Evolutionary conservation across 2,888 invertebrate genomes (phyloP).

Genomic region (Eurytoma californica): DNA sequence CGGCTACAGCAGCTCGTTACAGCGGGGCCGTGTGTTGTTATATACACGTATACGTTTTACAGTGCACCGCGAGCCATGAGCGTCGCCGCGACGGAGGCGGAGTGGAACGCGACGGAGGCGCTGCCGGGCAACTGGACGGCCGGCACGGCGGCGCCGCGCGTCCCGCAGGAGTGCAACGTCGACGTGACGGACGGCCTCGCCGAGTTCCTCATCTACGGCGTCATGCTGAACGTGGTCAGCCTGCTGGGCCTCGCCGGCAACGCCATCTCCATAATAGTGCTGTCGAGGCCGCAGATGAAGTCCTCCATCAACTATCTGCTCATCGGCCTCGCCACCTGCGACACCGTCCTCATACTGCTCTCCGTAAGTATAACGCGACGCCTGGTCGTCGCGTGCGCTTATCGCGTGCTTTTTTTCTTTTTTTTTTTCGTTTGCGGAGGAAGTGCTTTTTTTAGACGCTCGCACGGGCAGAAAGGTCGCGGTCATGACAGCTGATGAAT

Average conservation of each 20-base stretch:
- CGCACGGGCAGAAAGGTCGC: too few relatives aligned
- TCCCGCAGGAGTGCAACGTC: constrained; percentile 56
- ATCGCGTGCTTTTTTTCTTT: neutral
- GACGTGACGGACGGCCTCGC: constrained; percentile 76
- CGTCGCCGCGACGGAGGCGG: neutral
- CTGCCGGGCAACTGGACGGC: neutral
- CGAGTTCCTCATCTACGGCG: constrained; percentile 89
- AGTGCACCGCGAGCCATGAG: neutral
- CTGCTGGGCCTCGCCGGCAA: constrained; percentile 92
- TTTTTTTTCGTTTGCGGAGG: neutral
- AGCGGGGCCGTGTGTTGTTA: neutral
- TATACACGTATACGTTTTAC: neutral
- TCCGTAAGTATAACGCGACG: constrained; percentile 75
- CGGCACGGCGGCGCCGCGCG: neutral
- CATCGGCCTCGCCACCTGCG: constrained; percentile 94
- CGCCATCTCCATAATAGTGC: constrained; percentile 91
- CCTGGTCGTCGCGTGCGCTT: neutral
- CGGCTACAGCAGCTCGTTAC: neutral
- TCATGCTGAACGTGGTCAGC: constrained; percentile 87
- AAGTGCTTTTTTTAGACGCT: too few relatives aligned
- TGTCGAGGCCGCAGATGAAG: constrained; percentile 95
- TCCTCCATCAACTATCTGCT: constrained; percentile 96
- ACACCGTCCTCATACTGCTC: constrained; percentile 91
- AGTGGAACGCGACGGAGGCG: constrained; percentile 1
- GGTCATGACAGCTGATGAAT: too few relatives aligned